A percentile compares a stretch with the other conserved stretches of the same genome.
Conservation (phyloP, 2,113 vertebrate species). For the Coreoperca whiteheadi region DNA sequence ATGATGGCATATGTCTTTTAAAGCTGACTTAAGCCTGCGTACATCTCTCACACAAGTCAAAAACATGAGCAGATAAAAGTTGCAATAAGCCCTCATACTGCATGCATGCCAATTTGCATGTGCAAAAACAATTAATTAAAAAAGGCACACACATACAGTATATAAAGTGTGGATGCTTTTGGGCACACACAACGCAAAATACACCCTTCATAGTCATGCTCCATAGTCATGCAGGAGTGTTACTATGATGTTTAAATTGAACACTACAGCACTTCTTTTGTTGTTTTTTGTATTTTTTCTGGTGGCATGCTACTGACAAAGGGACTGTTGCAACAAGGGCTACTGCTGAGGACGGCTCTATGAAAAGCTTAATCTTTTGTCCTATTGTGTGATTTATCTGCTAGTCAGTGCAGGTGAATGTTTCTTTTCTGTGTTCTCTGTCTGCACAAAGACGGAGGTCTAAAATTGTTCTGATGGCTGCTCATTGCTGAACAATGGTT, state of each 20-base stretch:
- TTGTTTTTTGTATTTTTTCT: neutral
- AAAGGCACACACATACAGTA: neutral
- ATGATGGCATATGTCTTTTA: constrained; percentile 39
- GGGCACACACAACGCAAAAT: constrained; percentile 10
- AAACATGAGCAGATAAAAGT: constrained; percentile 26
- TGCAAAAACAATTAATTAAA: no score
- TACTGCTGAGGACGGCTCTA: constrained; percentile 12
- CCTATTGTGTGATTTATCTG: constrained; percentile 58
- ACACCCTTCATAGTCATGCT: constrained; percentile 46
- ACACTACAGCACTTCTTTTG: constrained; percentile 8
- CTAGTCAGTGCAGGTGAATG: constrained; percentile 42
- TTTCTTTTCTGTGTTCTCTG: constrained; percentile 41
- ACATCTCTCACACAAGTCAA: constrained; percentile 38
- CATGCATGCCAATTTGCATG: neutral
- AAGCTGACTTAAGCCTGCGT: constrained; percentile 52
- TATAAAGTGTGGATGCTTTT: neutral
- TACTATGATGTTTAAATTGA: constrained; percentile 37
- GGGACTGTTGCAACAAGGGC: neutral
- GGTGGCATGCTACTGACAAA: constrained; percentile 16
- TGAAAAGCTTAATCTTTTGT: constrained; percentile 55
- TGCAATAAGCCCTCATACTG: neutral
- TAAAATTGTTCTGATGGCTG: constrained; percentile 46
- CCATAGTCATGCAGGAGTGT: constrained; percentile 44
- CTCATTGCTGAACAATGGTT: constrained; percentile 61
- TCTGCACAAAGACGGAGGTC: constrained; percentile 27